Conservation (phyloP, 2,113 vertebrate species). For the Apodemus sylvaticus region DNA sequence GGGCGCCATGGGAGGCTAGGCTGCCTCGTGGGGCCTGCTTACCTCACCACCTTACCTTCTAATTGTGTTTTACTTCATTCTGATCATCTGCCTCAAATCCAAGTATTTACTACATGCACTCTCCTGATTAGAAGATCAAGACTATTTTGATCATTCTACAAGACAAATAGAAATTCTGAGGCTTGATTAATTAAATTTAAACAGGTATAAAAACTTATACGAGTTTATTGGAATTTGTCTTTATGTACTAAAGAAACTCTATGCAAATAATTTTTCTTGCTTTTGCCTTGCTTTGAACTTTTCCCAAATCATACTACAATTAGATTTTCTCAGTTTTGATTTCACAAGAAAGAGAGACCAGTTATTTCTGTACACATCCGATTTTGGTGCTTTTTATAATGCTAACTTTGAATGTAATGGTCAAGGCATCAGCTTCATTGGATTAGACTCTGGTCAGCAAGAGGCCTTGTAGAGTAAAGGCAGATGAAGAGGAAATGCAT, state of each 20-base stretch:
- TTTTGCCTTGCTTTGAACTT: not conserved
- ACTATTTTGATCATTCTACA: not conserved
- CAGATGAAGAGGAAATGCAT: not conserved
- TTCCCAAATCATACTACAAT: not conserved
- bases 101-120: not conserved
- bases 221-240: not conserved
- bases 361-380: not conserved
- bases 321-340: not conserved
- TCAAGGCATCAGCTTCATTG: not conserved
- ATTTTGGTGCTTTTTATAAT: not conserved
- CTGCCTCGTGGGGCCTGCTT: accelerated
- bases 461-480: not conserved
- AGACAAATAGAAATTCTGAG: not conserved
- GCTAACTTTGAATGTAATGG: not conserved
- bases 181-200: not conserved
- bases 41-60: not conserved
- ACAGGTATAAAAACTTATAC: not conserved
- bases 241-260: not conserved
- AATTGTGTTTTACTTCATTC: not conserved
- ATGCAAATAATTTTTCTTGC: not conserved
- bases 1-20: not conserved
- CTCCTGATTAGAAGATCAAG: not conserved
- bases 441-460: not conserved
- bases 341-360: not conserved
- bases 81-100: not conserved